These are phyloP conservation scores for Lypha dubia DNA, from an alignment of 2,888 invertebrate genomes.

Conservation along the genomic window DNA sequence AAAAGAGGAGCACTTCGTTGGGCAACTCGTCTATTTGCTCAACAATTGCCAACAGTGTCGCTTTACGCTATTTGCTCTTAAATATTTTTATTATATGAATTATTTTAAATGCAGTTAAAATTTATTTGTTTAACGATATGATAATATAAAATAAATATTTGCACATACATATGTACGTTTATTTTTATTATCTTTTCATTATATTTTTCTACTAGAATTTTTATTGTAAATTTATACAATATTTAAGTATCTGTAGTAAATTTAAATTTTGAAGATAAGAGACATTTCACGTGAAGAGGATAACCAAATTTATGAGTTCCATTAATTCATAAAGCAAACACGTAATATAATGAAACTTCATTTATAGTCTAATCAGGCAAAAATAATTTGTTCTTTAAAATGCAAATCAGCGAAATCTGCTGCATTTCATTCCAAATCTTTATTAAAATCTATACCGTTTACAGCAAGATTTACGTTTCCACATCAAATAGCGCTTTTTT, in stretches of 20 bases:
- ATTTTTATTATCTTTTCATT: conserved; percentile 16
- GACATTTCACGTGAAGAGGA: too few relatives aligned
- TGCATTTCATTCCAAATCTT: too few relatives aligned
- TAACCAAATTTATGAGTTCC: too few relatives aligned
- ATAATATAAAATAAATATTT: conserved; percentile 57
- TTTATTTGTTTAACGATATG: conserved; percentile 49
- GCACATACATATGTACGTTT: conserved; percentile 11
- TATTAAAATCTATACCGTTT: too few relatives aligned
- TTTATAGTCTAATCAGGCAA: too few relatives aligned
- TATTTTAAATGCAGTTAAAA: conserved; percentile 54
- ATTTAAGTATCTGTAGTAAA: conserved; percentile 7
- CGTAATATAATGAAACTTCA: too few relatives aligned
- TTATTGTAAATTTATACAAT: conserved; percentile 12
- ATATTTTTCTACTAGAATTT: conserved; percentile 10
- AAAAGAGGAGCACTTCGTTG: conserved; percentile 9
- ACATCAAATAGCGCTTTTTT: too few relatives aligned
- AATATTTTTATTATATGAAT: conserved; percentile 41
- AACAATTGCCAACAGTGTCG: conserved; percentile 19
- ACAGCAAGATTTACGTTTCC: too few relatives aligned
- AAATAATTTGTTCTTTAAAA: too few relatives aligned
- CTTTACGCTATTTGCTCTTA: conserved; percentile 25
- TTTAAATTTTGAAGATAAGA: neutral
- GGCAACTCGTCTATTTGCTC: conserved; percentile 34
- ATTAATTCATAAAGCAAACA: too few relatives aligned
- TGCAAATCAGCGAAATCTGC: too few relatives aligned